phyloP scores from a whole-genome alignment of 2,797 vertebrate species.

The Zalophus californianus region DNA sequence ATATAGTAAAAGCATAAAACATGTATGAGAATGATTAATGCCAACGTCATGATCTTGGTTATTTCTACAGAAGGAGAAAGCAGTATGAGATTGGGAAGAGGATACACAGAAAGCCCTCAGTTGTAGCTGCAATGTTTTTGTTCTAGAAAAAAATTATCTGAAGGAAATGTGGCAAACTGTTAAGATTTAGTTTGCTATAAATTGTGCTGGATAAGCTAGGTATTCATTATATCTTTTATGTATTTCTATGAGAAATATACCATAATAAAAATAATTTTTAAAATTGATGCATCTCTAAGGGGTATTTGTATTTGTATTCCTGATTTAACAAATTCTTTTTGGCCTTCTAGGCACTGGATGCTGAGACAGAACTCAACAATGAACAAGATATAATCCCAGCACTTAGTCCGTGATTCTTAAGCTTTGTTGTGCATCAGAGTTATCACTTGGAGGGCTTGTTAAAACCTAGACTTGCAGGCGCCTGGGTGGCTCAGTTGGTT shows the following conservation, averaged over 20 bases:
- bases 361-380: background rate
- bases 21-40: conserved; percentile 11
- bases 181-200: background rate
- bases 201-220: background rate
- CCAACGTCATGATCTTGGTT: background rate
- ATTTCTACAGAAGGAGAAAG: conserved; percentile 32
- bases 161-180: conserved; percentile 14
- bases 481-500: too few species aligned
- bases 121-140: background rate
- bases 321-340: background rate
- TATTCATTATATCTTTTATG: background rate
- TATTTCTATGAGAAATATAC: conserved; percentile 40
- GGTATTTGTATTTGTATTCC: conserved; percentile 34
- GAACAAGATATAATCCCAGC: background rate
- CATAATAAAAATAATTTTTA: conserved; percentile 16
- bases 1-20: conserved; percentile 49
- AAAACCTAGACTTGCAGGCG: background rate
- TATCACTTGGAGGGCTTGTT: background rate
- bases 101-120: background rate
- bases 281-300: background rate
- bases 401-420: background rate
- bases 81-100: background rate
- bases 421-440: background rate
- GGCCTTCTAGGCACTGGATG: background rate
- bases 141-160: background rate